phyloP scores from a whole-genome alignment of 2,888 invertebrate species.

The Asteroscopus sphinx region DNA sequence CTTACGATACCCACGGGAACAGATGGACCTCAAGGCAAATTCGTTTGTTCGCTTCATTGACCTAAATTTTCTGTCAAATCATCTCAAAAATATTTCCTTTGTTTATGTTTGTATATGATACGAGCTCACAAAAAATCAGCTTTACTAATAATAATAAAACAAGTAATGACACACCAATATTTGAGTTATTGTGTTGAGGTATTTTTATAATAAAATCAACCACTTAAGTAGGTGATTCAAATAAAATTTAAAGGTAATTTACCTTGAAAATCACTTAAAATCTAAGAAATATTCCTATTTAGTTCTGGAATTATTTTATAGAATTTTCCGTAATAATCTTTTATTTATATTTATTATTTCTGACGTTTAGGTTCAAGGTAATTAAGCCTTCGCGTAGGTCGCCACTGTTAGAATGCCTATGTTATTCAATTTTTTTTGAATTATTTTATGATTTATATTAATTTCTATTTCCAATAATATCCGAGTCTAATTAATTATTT shows the following conservation, averaged over 20 bases:
- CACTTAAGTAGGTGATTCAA: not conserved
- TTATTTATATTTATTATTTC: not conserved
- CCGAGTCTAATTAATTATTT: too few species aligned
- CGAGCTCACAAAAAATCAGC: not conserved
- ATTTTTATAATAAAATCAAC: not conserved
- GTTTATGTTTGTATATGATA: not conserved
- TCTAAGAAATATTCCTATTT: not conserved
- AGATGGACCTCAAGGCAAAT: constrained; percentile 5
- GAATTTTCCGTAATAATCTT: not conserved
- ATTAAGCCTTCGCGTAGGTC: not conserved
- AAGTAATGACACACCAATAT: not conserved
- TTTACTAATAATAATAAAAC: not conserved
- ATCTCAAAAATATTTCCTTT: not conserved
- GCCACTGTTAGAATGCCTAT: too few species aligned
- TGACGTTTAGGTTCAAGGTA: not conserved
- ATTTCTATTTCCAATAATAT: too few species aligned
- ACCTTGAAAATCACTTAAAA: not conserved
- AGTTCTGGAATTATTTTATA: not conserved
- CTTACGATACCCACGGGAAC: constrained; percentile 17
- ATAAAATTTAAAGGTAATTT: not conserved
- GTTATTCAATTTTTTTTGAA: too few species aligned
- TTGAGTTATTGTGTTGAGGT: not conserved
- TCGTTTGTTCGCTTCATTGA: constrained; percentile 8
- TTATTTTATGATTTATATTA: too few species aligned
- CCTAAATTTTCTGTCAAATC: constrained; percentile 4